Conservation (phyloP, 2,797 vertebrate species). For the Iguana delicatissima region DNA sequence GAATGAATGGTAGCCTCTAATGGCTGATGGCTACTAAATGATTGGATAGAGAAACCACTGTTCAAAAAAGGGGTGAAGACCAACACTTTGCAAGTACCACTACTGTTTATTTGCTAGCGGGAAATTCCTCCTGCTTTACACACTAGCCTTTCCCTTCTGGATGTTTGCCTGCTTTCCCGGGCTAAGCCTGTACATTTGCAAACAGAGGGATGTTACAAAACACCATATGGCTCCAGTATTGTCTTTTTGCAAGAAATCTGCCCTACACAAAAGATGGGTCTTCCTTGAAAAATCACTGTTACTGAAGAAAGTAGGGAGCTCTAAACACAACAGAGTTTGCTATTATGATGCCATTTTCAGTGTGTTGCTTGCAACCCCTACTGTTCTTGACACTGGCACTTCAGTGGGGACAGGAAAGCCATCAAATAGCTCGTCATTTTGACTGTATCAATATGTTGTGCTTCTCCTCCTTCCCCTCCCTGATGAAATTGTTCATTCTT, state of each 20-base stretch:
- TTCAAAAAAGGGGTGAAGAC: not conserved
- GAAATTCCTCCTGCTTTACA: not conserved
- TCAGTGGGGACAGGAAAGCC: slow-evolving; percentile 75
- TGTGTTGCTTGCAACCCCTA: slow-evolving; percentile 71
- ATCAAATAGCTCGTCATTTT: slow-evolving; percentile 75
- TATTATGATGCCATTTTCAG: slow-evolving; percentile 71
- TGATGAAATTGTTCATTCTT: slow-evolving; percentile 70
- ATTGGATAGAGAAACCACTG: not conserved
- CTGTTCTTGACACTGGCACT: slow-evolving; percentile 72
- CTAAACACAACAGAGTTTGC: slow-evolving; percentile 54
- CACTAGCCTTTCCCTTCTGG: not conserved
- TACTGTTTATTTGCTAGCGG: not conserved
- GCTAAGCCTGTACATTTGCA: not conserved
- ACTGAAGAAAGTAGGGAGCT: not conserved
- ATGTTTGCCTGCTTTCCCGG: not conserved
- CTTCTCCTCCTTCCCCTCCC: not conserved
- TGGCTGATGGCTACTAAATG: not conserved
- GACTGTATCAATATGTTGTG: slow-evolving; percentile 76
- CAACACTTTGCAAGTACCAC: too few relatives aligned
- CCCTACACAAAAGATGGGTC: not conserved
- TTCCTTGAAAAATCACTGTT: not conserved
- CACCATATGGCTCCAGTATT: not conserved
- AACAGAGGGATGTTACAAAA: not conserved
- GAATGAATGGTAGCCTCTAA: not conserved
- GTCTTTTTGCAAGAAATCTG: not conserved